Evolutionary conservation across 2,797 vertebrate species (phyloP).

Genomic region (Pangasius krempfi): DNA sequence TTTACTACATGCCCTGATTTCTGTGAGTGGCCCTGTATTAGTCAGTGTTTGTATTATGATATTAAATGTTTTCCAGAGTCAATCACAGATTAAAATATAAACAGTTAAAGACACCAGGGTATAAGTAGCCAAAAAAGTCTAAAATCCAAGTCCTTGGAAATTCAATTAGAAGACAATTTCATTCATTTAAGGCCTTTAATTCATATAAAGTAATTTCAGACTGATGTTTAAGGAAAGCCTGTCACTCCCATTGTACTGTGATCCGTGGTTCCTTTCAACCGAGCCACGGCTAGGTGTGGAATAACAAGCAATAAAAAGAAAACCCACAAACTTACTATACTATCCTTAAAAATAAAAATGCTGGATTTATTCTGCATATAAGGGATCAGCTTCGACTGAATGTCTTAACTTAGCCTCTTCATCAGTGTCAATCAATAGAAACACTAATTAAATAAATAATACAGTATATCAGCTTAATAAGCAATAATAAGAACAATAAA

Average conservation of each 20-base stretch:
- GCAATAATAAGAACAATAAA: neutral
- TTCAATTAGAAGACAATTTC: neutral
- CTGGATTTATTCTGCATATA: neutral
- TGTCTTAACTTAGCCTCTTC: neutral
- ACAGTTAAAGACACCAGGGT: no score
- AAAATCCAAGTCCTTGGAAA: neutral
- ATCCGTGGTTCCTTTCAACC: neutral
- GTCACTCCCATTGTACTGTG: neutral
- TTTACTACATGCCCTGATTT: neutral
- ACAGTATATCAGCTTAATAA: neutral
- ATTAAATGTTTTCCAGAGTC: neutral
- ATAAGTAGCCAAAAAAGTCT: neutral
- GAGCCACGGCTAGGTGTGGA: neutral
- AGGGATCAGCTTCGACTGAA: neutral
- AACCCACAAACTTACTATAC: neutral
- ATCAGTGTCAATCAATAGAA: neutral
- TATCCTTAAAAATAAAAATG: neutral
- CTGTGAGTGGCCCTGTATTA: neutral
- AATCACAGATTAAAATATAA: neutral
- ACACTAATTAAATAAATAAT: conserved; percentile 18
- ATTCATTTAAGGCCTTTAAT: neutral
- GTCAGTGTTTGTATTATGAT: neutral
- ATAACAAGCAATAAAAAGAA: neutral
- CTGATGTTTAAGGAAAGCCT: neutral
- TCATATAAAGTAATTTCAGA: neutral